Base-by-base conservation (phyloP, 1,140 invertebrate genomes). In the Hydropsyche tenuis region DNA sequence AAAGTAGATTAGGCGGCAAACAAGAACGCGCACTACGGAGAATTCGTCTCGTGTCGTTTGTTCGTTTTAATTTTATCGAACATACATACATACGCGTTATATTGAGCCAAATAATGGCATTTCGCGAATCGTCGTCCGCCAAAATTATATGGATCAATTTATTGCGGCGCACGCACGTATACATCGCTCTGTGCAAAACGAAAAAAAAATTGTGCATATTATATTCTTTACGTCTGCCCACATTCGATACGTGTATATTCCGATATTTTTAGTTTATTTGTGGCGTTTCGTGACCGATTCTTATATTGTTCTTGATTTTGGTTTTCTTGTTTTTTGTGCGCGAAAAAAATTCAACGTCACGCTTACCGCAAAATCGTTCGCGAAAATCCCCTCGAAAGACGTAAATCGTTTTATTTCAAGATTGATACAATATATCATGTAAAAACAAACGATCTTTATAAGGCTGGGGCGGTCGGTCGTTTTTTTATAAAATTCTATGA, bases 401-500 rank as follows among this genome's bases (percentile, higher is more conserved):
- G 16, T 53, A 53, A 7, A 53, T 53, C 20, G 48, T 53, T 53
- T 53, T 53, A 20, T 53, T 53, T 20, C 20, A 18, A 9, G 9
- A 53, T 53, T 53, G 20, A 18, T 53, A 53, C 48, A 53, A 16
- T 53, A 53, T 53, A 53, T 53, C 48, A 53, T 48, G 16, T 14
- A 48, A 48, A 53, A 37, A 37, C 30, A 37, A 37, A 37, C 30
- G 30, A 37, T 37, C 30, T 37, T 9, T 37, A 37, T 37, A 37
- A 37, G 30, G 30, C 9, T 9, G 20, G 20, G 16, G n/a, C 48
- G 48, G 2, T 53, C 9, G 48, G 48, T 53, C 16, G n/a, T 18
- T 37, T 37, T 37, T 37, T 9, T 9, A 9, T 37, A 37, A 37
- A 37, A 37, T 37, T 37, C 30, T 37, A 37, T 37, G 30, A 37